These are phyloP conservation scores for Melanotaenia maccullochi DNA, from an alignment of 2,797 vertebrate genomes.

Conservation along the genomic window DNA sequence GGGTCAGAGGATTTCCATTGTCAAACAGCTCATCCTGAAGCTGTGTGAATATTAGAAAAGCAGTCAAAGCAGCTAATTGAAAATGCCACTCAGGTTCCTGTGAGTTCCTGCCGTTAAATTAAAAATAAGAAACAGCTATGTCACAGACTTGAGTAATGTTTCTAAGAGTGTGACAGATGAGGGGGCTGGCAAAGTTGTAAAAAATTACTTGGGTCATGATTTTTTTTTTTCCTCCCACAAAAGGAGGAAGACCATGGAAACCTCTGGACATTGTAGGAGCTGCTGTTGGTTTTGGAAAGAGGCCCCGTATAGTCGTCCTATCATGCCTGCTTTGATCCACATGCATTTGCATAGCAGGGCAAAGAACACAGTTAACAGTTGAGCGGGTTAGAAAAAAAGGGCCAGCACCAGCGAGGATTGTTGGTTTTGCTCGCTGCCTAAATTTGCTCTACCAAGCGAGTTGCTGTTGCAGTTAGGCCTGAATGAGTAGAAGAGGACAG, in stretches of 20 bases:
- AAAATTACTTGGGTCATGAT: constrained; percentile 70
- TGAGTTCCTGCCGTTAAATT: not conserved
- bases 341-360: constrained; percentile 83
- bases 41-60: not conserved
- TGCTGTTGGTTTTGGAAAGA: constrained; percentile 79
- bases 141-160: constrained; percentile 49
- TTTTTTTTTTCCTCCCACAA: constrained; percentile 65
- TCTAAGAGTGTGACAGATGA: constrained; percentile 37
- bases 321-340: constrained; percentile 80
- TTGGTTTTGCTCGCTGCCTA: constrained; percentile 83
- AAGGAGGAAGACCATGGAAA: constrained; percentile 75
- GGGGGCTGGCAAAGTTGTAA: constrained; percentile 20
- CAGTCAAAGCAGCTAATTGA: constrained; percentile 13
- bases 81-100: constrained; percentile 19
- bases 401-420: constrained; percentile 79
- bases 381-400: constrained; percentile 85
- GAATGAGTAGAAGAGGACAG: constrained; percentile 45
- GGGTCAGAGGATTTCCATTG: not conserved
- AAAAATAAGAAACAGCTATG: constrained; percentile 40
- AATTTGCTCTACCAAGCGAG: constrained; percentile 80
- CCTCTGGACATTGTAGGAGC: constrained; percentile 74
- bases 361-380: constrained; percentile 87
- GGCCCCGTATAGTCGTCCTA: constrained; percentile 77
- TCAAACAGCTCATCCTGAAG: not conserved
- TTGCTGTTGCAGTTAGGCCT: constrained; percentile 74